These are phyloP conservation scores for Bombus breviceps DNA, from an alignment of 1,140 invertebrate species.

Conservation along the genomic window DNA sequence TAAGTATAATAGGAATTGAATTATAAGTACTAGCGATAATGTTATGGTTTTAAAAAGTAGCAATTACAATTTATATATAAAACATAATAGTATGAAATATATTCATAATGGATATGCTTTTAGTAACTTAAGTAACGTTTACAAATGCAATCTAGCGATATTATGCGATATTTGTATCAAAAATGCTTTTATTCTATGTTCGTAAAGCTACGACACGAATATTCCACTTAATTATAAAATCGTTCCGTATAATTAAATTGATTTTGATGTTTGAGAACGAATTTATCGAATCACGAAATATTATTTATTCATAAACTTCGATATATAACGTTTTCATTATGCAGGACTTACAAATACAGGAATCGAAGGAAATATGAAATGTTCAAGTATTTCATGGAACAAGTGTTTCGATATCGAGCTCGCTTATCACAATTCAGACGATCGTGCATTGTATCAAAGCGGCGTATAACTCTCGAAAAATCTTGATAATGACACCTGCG, in stretches of 20 bases:
- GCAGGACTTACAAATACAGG: no score
- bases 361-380: neutral
- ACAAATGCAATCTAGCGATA: neutral
- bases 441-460: neutral
- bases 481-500: constrained; percentile 21
- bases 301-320: neutral
- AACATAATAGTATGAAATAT: no score
- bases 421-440: neutral
- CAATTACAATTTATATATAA: no score
- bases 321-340: no score
- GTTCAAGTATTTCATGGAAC: neutral
- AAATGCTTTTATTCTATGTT: neutral
- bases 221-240: neutral
- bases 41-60: no score
- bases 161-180: neutral
- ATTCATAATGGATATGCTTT: no score
- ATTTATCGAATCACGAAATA: neutral
- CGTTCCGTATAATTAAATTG: neutral
- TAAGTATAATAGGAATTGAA: no score
- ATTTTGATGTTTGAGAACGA: neutral
- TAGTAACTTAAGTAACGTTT: no score
- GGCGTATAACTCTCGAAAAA: constrained; percentile 41
- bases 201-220: neutral
- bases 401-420: neutral
- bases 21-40: no score